A percentile compares a stretch with the other conserved stretches of the same genome.
These are phyloP conservation scores for Orthonychiurus folsomi DNA, from an alignment of 2,888 invertebrate species.

Conservation along the genomic window DNA sequence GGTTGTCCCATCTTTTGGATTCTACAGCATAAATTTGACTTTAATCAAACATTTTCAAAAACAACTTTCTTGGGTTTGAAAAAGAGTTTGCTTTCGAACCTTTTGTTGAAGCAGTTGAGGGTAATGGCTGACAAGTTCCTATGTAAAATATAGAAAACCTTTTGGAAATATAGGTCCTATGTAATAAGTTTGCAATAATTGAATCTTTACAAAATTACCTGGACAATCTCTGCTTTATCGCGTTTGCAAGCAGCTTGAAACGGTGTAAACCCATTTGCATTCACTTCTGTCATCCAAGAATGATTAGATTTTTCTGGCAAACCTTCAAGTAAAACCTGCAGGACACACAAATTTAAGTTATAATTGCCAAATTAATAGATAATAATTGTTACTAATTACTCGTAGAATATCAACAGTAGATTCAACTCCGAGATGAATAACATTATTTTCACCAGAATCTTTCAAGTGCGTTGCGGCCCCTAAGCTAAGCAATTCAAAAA, in stretches of 20 bases:
- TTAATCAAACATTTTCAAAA: no score
- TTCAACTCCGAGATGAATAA: conserved; percentile 59
- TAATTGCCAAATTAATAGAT: no score
- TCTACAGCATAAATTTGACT: conserved; percentile 19
- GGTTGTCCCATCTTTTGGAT: conserved; percentile 25
- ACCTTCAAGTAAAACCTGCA: conserved; percentile 15
- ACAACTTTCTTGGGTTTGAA: no score
- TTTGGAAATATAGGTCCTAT: conserved; percentile 24
- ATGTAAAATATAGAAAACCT: conserved; percentile 24
- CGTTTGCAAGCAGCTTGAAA: conserved; percentile 31
- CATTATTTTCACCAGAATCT: conserved; percentile 74
- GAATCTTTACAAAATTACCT: conserved; percentile 31
- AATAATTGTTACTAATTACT: no score
- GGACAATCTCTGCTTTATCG: conserved; percentile 22
- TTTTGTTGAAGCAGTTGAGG: conserved; percentile 21
- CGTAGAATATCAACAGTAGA: not conserved
- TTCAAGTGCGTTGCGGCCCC: conserved; percentile 62
- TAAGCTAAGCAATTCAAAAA: conserved; percentile 68
- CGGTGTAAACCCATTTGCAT: conserved; percentile 31
- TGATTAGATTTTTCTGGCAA: no score
- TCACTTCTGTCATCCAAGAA: conserved; percentile 24
- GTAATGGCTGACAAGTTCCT: conserved; percentile 23
- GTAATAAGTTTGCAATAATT: no score
- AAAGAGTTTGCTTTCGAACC: conserved; percentile 13
- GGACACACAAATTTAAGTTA: no score